phyloP scores from a whole-genome alignment of 2,888 invertebrate genomes.

The Drosophila multiciliata region DNA sequence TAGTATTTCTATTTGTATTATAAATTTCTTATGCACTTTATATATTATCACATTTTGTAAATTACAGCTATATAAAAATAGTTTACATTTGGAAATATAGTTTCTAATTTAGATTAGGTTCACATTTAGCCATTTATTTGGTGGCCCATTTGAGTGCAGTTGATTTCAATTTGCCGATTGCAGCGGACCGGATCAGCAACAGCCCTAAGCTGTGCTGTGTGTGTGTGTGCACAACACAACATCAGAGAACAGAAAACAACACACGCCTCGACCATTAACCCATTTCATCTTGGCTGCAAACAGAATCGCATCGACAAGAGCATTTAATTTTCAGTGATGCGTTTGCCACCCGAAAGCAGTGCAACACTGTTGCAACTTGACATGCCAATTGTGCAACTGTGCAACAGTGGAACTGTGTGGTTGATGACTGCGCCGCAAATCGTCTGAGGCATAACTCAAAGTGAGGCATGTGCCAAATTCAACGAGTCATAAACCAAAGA shows the following conservation, averaged over 20 bases:
- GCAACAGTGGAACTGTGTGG: slow-evolving; percentile 17
- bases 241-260: slow-evolving; percentile 8
- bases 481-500: slow-evolving; percentile 75
- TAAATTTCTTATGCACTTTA: too few relatives aligned
- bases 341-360: slow-evolving; percentile 22
- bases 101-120: slow-evolving; percentile 1
- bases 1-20: too few relatives aligned
- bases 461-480: slow-evolving; percentile 67
- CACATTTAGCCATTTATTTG: slow-evolving; percentile 3
- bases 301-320: slow-evolving; percentile 54
- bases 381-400: slow-evolving; percentile 4
- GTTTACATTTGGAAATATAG: neutral
- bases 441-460: slow-evolving; percentile 27
- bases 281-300: slow-evolving; percentile 56
- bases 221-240: slow-evolving; percentile 31
- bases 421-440: slow-evolving; percentile 34
- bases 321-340: slow-evolving; percentile 72
- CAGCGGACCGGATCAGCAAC: slow-evolving; percentile 20
- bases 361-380: slow-evolving; percentile 64
- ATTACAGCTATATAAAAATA: neutral
- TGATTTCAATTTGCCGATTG: slow-evolving; percentile 9
- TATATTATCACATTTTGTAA: neutral
- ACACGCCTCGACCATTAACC: slow-evolving; percentile 76
- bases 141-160: slow-evolving; percentile 14
- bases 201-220: slow-evolving; percentile 20